Base-by-base conservation (phyloP, 1,140 invertebrate species). In the Penaeus chinensis region DNA sequence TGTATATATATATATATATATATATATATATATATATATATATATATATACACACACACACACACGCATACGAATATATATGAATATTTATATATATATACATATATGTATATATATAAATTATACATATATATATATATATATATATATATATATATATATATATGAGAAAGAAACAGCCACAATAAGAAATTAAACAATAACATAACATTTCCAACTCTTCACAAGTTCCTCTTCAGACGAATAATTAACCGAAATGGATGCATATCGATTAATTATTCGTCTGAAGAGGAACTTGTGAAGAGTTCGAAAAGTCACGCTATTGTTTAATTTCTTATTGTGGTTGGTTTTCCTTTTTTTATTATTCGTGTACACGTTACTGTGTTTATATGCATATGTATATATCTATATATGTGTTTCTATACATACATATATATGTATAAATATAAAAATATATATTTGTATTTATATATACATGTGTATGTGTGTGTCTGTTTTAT, bases 21-120 rank as follows among this genome's bases (percentile, higher is more conserved):
- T 71, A 71, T 71, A 71, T 71, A 71, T 71, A 71, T 71, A 71
- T 71, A 71, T n/a, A 71, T 71, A 71, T 71, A 71, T 71, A 71
- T 22, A 71, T 71, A 71, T 71, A 22, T 71, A 71, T 71, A 24
- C 20, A 71, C 22, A 71, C 22, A 71, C 22, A 71, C 22, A 71
- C 22, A 71, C 22, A 71, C 22, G 27, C 32, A 27, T 37, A 37
- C 27, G 20, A 10, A 74, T 32, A 74, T 32, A 74, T 32, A 74
- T 32, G 37, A 37, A 74, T 32, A 74, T 74, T 37, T 74, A 13
- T 74, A 74, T 74, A 74, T 74, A 74, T 74, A 32, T 74, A 74
- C 37, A 74, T 74, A 74, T 74, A 74, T 74, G 37, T 74, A 27
- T 74, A 74, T 27, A 74, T 74, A 74, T 74, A 74, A 37, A 54